Percentiles rank a stretch among this genome's conserved stretches.
Evolutionary conservation across 2,113 vertebrate genomes (phyloP).

Genomic region (Bucco capensis): DNA sequence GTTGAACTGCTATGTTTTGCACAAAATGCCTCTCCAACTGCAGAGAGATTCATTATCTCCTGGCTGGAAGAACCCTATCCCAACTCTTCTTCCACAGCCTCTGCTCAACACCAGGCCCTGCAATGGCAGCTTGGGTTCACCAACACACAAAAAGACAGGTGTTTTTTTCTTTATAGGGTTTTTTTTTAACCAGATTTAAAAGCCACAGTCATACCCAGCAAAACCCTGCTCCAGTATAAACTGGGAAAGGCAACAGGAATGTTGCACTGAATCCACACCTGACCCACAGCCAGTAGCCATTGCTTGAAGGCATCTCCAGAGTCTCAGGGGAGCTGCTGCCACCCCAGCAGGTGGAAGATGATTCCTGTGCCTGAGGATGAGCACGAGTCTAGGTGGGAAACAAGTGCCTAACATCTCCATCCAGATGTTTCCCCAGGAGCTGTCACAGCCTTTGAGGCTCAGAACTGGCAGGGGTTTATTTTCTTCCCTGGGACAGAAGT

Average conservation of each 20-base stretch:
- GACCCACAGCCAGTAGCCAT: background rate
- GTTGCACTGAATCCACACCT: background rate
- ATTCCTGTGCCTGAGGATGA: fast-evolving
- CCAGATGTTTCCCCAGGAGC: background rate
- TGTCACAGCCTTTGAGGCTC: background rate
- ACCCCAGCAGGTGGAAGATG: fast-evolving
- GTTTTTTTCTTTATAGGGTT: background rate
- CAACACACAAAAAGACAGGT: background rate
- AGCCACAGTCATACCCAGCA: background rate
- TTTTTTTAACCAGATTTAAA: background rate
- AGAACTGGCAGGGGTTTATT: background rate
- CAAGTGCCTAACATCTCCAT: background rate
- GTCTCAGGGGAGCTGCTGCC: background rate
- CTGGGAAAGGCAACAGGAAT: background rate
- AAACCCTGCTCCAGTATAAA: background rate
- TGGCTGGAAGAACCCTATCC: background rate
- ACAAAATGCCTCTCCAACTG: background rate
- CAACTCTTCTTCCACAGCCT: fast-evolving
- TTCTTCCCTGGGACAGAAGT: background rate
- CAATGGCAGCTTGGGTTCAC: background rate
- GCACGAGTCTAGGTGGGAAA: fast-evolving
- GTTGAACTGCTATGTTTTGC: background rate
- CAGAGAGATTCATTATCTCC: background rate
- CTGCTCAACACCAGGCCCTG: background rate
- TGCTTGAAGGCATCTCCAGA: background rate